Conservation (phyloP, 2,888 invertebrate genomes). For the Cryptocheilus praepositus region DNA sequence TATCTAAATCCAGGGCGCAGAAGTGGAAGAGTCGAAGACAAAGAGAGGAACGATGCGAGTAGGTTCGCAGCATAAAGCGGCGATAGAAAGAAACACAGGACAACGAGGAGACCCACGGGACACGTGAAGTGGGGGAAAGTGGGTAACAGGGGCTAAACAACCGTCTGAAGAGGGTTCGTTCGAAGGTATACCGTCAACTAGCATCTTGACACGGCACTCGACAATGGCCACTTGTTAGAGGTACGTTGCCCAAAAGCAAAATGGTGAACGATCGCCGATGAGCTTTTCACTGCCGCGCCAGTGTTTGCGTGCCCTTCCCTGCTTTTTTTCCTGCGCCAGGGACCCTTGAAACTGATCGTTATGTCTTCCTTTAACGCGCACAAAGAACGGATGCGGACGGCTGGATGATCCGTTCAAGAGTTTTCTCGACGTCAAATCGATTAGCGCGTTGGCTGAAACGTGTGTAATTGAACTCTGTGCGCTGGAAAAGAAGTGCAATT, state of each 20-base stretch:
- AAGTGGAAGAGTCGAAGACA: no score
- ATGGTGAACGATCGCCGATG: conserved; percentile 1
- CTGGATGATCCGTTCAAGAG: background rate
- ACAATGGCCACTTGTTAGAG: conserved; percentile 70
- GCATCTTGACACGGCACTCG: conserved; percentile 69
- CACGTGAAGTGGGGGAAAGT: no score
- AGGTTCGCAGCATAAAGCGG: no score
- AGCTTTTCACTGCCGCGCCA: conserved; percentile 15
- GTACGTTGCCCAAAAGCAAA: conserved; percentile 45
- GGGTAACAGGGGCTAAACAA: no score
- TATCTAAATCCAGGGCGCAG: no score
- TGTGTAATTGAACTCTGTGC: no score
- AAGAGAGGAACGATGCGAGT: no score
- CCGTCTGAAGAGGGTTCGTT: conserved; percentile 43
- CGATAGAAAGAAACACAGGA: no score
- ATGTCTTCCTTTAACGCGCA: conserved; percentile 1
- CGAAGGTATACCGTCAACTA: conserved; percentile 62
- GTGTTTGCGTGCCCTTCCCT: conserved; percentile 19
- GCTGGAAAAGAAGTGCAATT: no score
- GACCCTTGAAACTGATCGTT: conserved; percentile 8
- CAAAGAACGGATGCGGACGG: conserved; percentile 21
- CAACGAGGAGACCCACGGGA: no score
- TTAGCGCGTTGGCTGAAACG: no score
- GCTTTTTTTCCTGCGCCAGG: conserved; percentile 11
- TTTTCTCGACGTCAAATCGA: background rate